Evolutionary conservation across 64 coral and sea anemone genomes (phyloP).

Genomic region (Porites australiensis): DNA sequence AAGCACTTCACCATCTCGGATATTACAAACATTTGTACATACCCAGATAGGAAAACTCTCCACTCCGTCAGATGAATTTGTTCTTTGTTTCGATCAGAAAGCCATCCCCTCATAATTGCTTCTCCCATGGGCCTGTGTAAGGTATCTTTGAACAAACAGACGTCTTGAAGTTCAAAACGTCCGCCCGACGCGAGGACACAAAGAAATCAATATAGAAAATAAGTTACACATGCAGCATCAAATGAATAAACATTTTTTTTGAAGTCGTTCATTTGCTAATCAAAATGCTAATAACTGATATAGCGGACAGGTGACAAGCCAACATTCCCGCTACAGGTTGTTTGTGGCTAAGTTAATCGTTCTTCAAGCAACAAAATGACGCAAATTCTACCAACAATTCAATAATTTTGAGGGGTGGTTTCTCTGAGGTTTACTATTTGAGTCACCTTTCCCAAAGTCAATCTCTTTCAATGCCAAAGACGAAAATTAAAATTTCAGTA

Average conservation of each 20-base stretch:
- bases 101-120: not conserved
- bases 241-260: conserved; percentile 33
- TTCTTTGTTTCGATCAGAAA: not conserved
- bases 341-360: not conserved
- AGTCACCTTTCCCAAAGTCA: no score
- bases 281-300: conserved; percentile 25
- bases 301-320: conserved; percentile 1
- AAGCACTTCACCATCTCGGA: not conserved
- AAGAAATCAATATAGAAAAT: not conserved
- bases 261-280: conserved; percentile 5
- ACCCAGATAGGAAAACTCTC: not conserved
- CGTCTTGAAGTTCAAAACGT: conserved; percentile 19
- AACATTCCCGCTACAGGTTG: conserved; percentile 3
- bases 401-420: no score
- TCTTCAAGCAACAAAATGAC: not conserved
- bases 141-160: not conserved
- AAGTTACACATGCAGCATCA: conserved; percentile 1
- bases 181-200: not conserved
- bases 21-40: not conserved
- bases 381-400: not conserved
- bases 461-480: not conserved
- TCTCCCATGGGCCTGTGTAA: not conserved
- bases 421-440: no score
- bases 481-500: not conserved
- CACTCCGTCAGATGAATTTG: not conserved